Percentiles rank a stretch among this genome's conserved stretches.
phyloP scores from a whole-genome alignment of 2,888 invertebrate genomes.

The Aspidapion aeneum region DNA sequence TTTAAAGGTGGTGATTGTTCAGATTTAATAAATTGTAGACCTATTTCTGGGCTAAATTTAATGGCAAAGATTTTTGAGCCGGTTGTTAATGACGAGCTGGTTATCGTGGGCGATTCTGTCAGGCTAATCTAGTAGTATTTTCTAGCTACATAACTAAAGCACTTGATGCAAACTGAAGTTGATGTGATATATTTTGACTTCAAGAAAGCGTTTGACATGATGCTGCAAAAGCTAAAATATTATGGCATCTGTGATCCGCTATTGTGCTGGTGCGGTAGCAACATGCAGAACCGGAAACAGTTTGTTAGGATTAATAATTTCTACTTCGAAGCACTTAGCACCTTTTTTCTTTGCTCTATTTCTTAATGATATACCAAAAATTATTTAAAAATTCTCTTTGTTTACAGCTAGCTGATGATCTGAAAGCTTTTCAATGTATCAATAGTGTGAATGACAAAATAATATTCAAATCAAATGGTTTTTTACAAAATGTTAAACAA shows the following conservation, averaged over 20 bases:
- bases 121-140: neutral
- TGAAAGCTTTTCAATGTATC: neutral
- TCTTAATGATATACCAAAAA: neutral
- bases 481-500: neutral
- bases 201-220: neutral
- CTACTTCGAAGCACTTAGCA: neutral
- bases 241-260: neutral
- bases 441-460: neutral
- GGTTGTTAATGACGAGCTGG: neutral
- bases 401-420: neutral
- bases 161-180: neutral
- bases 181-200: neutral
- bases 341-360: neutral
- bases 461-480: neutral
- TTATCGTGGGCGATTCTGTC: neutral
- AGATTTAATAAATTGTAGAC: neutral
- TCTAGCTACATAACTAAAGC: neutral
- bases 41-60: neutral
- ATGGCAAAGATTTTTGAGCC: neutral
- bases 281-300: neutral
- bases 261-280: neutral
- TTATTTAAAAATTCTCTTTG: neutral
- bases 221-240: neutral
- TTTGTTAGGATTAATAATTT: neutral
- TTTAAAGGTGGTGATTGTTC: neutral